Evolutionary conservation across 2,888 invertebrate genomes (phyloP).

Genomic region (Amiota minor): DNA sequence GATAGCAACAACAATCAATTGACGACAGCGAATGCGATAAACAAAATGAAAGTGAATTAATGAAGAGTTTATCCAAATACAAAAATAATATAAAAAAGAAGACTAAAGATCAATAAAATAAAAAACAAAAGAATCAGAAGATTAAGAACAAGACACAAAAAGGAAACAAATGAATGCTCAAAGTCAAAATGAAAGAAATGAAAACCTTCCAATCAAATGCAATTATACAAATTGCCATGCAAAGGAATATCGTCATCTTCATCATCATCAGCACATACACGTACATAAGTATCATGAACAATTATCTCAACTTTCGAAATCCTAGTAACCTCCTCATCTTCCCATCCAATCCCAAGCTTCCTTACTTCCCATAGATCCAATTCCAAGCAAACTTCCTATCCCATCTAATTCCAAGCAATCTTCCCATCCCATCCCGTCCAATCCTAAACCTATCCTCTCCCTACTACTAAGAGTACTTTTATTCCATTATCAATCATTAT

Average conservation of each 20-base stretch:
- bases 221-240: constrained; percentile 11
- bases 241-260: background rate
- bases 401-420: too few relatives aligned
- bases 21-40: constrained; percentile 33
- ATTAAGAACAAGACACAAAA: constrained; percentile 15
- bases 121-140: constrained; percentile 27
- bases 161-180: constrained; percentile 6
- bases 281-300: too few relatives aligned
- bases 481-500: background rate
- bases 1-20: constrained; percentile 54
- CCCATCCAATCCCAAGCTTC: too few relatives aligned
- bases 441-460: background rate
- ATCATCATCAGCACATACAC: constrained; percentile 2
- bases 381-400: too few relatives aligned
- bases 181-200: background rate
- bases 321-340: too few relatives aligned
- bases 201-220: background rate
- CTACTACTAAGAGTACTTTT: background rate
- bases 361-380: too few relatives aligned
- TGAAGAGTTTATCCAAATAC: constrained; percentile 36
- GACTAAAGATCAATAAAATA: constrained; percentile 49
- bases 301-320: too few relatives aligned
- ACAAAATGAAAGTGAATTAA: constrained; percentile 62
- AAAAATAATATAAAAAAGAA: constrained; percentile 38
- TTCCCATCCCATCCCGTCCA: too few relatives aligned